phyloP scores from a whole-genome alignment of 2,888 invertebrate genomes.

The Leucozona laternaria region DNA sequence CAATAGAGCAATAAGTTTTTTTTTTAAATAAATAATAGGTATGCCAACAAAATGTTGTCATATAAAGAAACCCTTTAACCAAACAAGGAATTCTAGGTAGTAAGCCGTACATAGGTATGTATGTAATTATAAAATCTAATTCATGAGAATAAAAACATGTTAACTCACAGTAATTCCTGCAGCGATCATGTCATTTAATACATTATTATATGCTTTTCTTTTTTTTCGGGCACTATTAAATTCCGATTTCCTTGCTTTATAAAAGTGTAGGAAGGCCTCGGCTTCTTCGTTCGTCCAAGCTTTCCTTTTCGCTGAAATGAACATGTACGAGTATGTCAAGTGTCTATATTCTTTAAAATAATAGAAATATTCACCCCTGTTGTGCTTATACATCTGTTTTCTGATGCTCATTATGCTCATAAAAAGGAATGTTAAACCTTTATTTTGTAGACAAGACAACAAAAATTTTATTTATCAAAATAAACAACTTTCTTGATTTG shows the following conservation, averaged over 20 bases:
- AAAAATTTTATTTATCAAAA: background rate
- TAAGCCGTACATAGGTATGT: too few relatives aligned
- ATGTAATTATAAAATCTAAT: too few relatives aligned
- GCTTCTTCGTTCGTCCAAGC: background rate
- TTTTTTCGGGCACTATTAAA: slow-evolving; percentile 17
- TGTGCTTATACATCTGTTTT: background rate
- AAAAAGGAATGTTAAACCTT: background rate
- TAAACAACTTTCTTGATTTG: background rate
- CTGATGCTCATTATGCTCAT: background rate
- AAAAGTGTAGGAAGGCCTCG: background rate
- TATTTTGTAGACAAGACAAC: background rate
- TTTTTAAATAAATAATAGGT: too few relatives aligned
- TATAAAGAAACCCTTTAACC: too few relatives aligned
- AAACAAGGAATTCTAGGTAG: too few relatives aligned
- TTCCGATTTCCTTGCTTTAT: slow-evolving; percentile 6
- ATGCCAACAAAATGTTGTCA: too few relatives aligned
- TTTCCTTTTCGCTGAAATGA: background rate
- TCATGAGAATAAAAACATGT: too few relatives aligned
- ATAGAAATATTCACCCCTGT: background rate
- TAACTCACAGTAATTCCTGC: slow-evolving; percentile 13
- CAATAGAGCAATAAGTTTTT: too few relatives aligned
- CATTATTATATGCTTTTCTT: background rate
- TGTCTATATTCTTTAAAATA: background rate
- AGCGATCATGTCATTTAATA: background rate
- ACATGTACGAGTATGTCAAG: background rate